phyloP scores from a whole-genome alignment of 2,113 vertebrate species.

The Centropus bengalensis region DNA sequence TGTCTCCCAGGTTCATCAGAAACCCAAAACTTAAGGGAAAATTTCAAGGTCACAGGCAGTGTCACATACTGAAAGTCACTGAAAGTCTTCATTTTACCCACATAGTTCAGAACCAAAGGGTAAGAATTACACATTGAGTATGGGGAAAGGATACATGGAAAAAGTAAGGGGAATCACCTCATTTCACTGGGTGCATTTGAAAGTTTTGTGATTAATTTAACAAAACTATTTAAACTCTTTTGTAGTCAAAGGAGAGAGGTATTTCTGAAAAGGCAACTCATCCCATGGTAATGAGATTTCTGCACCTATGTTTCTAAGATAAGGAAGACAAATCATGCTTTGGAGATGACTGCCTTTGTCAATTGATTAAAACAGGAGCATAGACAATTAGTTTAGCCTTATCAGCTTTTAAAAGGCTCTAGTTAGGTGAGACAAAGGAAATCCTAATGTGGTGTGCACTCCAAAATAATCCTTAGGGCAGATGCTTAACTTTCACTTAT shows the following conservation, averaged over 20 bases:
- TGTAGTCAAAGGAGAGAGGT: background rate
- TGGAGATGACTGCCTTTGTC: background rate
- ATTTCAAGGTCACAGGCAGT: background rate
- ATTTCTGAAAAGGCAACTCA: conserved; percentile 16
- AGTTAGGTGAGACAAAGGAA: background rate
- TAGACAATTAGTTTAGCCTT: conserved; percentile 29
- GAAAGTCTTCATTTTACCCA: background rate
- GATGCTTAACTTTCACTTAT: background rate
- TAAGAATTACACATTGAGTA: background rate
- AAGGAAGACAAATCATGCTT: conserved; percentile 20
- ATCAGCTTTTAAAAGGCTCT: conserved; percentile 30
- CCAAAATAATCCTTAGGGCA: background rate
- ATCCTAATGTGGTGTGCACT: background rate
- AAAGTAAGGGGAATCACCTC: background rate
- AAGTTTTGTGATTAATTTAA: background rate
- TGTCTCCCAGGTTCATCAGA: background rate
- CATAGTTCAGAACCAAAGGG: background rate
- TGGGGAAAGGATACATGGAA: background rate
- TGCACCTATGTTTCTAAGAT: conserved; percentile 26
- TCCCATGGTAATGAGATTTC: conserved; percentile 11
- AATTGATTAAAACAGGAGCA: conserved; percentile 4
- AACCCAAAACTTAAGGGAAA: background rate
- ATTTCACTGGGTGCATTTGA: background rate
- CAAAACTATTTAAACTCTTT: background rate
- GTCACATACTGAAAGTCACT: background rate